Conservation (phyloP, 2,888 invertebrate genomes). For the Sericinus montela region DNA sequence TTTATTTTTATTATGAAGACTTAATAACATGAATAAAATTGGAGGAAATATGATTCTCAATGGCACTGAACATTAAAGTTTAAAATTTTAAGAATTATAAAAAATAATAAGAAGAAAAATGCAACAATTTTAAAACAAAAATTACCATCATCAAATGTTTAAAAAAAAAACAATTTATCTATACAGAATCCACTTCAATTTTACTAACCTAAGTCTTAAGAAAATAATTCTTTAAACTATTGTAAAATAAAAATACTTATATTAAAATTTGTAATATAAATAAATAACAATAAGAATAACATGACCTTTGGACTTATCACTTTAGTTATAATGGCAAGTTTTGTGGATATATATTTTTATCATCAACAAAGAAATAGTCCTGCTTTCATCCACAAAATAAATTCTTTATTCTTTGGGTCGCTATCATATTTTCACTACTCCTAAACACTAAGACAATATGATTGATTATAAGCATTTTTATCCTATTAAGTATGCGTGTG, state of each 20-base stretch:
- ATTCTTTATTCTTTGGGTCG: slow-evolving; percentile 13
- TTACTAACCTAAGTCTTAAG: no score
- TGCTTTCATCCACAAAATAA: neutral
- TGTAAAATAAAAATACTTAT: slow-evolving; percentile 35
- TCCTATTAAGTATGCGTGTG: neutral
- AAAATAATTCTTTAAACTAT: slow-evolving; percentile 1
- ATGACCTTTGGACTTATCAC: slow-evolving; percentile 61
- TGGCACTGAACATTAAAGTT: neutral
- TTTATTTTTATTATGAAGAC: no score
- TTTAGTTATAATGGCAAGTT: slow-evolving; percentile 60
- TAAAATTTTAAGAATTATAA: neutral
- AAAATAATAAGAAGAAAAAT: no score
- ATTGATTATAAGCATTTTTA: neutral
- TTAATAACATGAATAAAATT: no score
- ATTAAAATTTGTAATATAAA: slow-evolving; percentile 19
- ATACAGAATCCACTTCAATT: neutral
- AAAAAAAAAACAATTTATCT: neutral
- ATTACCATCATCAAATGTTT: neutral
- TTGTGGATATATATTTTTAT: neutral
- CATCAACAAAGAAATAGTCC: neutral
- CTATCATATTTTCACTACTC: slow-evolving; percentile 1
- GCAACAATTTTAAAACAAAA: no score
- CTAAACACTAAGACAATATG: neutral
- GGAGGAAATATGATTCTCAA: neutral
- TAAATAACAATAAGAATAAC: slow-evolving; percentile 12